phyloP scores from a whole-genome alignment of 1,140 invertebrate species.

The Lepidotrigona ventralis region DNA sequence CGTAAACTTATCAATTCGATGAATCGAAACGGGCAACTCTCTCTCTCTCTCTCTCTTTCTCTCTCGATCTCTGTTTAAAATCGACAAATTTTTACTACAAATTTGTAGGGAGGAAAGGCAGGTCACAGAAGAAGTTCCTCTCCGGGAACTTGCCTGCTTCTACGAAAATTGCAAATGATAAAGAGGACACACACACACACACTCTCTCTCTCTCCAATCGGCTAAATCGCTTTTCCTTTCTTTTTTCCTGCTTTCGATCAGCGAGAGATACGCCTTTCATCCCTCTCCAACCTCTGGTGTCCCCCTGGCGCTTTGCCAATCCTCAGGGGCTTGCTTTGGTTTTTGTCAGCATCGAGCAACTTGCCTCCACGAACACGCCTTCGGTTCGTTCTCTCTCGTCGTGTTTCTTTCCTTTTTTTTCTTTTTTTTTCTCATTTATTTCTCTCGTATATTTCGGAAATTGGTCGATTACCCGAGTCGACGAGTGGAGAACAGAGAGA shows the following conservation, averaged over 20 bases:
- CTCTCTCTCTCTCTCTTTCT: background rate
- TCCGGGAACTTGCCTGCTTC: background rate
- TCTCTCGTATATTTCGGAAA: background rate
- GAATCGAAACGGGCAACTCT: background rate
- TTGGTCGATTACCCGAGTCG: background rate
- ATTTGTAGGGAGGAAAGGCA: background rate
- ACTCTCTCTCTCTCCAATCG: background rate
- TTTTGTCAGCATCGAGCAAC: background rate
- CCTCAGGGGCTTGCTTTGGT: background rate
- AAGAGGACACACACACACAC: background rate
- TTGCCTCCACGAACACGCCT: background rate
- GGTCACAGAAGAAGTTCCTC: background rate
- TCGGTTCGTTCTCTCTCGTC: background rate
- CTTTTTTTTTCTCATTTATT: too few relatives aligned
- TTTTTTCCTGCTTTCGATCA: background rate
- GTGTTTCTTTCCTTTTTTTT: background rate
- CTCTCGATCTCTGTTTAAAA: background rate
- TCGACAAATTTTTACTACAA: background rate
- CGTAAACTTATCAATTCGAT: background rate
- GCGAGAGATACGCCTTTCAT: background rate
- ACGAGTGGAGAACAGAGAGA: background rate
- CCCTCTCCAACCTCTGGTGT: background rate
- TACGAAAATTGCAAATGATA: constrained; percentile 1
- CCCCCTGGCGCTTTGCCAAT: constrained; percentile 8
- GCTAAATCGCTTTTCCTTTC: background rate